These are phyloP conservation scores for Sylvia atricapilla DNA, from an alignment of 2,113 vertebrate genomes.

Conservation along the genomic window DNA sequence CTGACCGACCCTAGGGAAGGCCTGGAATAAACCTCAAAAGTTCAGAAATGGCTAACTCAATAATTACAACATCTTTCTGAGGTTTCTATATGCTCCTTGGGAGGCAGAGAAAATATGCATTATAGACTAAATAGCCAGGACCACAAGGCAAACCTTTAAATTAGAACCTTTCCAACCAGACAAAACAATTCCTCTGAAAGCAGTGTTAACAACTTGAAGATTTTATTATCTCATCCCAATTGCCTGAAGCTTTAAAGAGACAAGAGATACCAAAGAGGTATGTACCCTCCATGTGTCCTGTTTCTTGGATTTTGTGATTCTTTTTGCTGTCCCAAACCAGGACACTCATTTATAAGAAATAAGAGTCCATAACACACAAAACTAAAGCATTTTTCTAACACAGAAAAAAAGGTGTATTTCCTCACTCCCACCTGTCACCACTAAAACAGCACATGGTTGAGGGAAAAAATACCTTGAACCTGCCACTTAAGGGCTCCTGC, in stretches of 20 bases:
- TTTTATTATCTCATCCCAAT: neutral
- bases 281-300: fast-evolving
- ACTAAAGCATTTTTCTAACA: neutral
- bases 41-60: neutral
- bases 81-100: neutral
- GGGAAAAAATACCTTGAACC: neutral
- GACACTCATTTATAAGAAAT: neutral
- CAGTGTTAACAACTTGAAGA: neutral
- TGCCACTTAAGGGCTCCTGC: neutral
- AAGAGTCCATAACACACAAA: neutral
- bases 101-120: neutral
- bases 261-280: neutral
- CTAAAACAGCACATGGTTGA: neutral
- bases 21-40: neutral
- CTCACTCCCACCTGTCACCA: neutral
- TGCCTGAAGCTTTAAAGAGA: neutral
- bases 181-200: neutral
- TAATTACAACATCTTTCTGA: neutral
- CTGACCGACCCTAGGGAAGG: neutral
- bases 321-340: neutral
- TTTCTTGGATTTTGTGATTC: neutral
- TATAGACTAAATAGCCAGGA: neutral
- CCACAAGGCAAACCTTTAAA: neutral
- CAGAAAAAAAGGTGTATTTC: neutral
- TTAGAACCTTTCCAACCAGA: neutral